These are phyloP conservation scores for Lipophrys pholis DNA, from an alignment of 2,113 vertebrate species.

Conservation along the genomic window DNA sequence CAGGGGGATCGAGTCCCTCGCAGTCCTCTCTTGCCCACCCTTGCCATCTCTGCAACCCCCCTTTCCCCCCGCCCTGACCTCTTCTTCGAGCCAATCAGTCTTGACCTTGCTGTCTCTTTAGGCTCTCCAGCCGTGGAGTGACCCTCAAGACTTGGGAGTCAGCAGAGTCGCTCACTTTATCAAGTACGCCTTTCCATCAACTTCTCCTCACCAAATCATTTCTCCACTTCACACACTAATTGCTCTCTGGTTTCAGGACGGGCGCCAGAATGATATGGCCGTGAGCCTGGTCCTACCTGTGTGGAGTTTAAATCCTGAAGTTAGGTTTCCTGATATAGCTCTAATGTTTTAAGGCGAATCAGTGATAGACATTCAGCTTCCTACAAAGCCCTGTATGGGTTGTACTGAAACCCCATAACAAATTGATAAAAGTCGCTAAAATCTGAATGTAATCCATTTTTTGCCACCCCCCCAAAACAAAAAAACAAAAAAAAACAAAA, in stretches of 20 bases:
- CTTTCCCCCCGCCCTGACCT: constrained; percentile 32
- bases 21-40: neutral
- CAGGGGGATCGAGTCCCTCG: constrained; percentile 15
- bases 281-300: neutral
- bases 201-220: constrained; percentile 32
- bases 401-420: too few relatives aligned
- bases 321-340: too few relatives aligned
- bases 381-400: too few relatives aligned
- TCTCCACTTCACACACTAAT: constrained; percentile 33
- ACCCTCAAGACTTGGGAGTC: constrained; percentile 39
- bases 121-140: constrained; percentile 36
- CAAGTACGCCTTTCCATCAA: constrained; percentile 53
- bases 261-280: neutral
- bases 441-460: too few relatives aligned
- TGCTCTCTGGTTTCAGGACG: constrained; percentile 35
- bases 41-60: constrained; percentile 23
- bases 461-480: too few relatives aligned
- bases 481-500: too few relatives aligned
- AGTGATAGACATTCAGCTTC: too few relatives aligned
- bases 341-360: too few relatives aligned
- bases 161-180: constrained; percentile 42
- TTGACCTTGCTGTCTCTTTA: constrained; percentile 25
- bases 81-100: constrained; percentile 39
- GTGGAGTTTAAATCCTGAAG: too few relatives aligned
- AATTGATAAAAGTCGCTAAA: too few relatives aligned